Conservation (phyloP, 2,797 vertebrate species). For the Sebastes elongatus region DNA sequence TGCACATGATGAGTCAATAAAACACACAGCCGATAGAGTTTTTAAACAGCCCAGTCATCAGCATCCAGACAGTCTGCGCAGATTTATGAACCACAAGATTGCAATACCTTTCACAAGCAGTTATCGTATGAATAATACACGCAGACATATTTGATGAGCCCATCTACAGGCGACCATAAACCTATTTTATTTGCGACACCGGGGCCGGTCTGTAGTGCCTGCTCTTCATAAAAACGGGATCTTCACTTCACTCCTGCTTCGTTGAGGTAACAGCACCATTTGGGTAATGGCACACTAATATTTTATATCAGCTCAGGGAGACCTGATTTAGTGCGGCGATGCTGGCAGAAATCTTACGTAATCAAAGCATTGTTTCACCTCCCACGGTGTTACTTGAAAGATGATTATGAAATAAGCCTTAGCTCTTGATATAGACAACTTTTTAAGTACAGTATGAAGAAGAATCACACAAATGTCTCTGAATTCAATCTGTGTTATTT, state of each 20-base stretch:
- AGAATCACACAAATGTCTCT: background rate
- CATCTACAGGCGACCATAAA: slow-evolving; percentile 68
- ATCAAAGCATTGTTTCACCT: slow-evolving; percentile 77
- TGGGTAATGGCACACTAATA: slow-evolving; percentile 81
- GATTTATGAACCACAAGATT: slow-evolving; percentile 66
- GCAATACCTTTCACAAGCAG: slow-evolving; percentile 67
- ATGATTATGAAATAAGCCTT: slow-evolving; percentile 72
- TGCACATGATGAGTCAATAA: slow-evolving; percentile 60
- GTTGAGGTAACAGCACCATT: slow-evolving; percentile 70
- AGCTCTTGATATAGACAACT: slow-evolving; percentile 14
- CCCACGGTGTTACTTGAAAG: slow-evolving; percentile 65
- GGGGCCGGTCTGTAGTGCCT: slow-evolving; percentile 37
- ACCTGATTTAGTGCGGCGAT: slow-evolving; percentile 73
- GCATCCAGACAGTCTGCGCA: slow-evolving; percentile 47
- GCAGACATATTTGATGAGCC: slow-evolving; percentile 67
- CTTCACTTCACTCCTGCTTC: slow-evolving; percentile 49
- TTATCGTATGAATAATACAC: slow-evolving; percentile 77
- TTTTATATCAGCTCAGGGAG: slow-evolving; percentile 73
- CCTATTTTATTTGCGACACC: slow-evolving; percentile 65
- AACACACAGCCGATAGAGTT: slow-evolving; percentile 51
- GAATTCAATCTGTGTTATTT: background rate
- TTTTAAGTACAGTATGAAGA: slow-evolving; percentile 13
- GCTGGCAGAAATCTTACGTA: slow-evolving; percentile 69
- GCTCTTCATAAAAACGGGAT: slow-evolving; percentile 69
- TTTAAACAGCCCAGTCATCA: slow-evolving; percentile 59